phyloP scores from a whole-genome alignment of 2,113 vertebrate genomes.

The Ciconia boyciana region DNA sequence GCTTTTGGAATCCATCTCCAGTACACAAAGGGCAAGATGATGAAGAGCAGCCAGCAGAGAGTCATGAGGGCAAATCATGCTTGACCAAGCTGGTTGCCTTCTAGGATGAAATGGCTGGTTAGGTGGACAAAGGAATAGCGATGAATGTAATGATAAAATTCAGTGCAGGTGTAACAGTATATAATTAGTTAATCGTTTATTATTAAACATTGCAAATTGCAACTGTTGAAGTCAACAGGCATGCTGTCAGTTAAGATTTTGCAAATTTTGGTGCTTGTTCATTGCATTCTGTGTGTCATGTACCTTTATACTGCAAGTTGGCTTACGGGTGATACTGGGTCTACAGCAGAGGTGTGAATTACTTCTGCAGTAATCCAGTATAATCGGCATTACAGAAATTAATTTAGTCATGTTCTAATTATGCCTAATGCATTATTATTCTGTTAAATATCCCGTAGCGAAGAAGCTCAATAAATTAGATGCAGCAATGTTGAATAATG shows the following conservation, averaged over 20 bases:
- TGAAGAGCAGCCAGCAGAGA: not conserved
- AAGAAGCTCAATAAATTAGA: not conserved
- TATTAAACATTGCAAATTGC: not conserved
- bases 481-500: not conserved
- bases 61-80: not conserved
- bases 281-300: not conserved
- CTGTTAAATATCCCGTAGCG: conserved; percentile 8
- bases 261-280: not conserved
- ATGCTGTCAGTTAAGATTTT: not conserved
- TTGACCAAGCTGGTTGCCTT: not conserved
- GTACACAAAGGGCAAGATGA: not conserved
- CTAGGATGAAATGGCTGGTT: not conserved
- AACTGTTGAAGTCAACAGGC: not conserved
- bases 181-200: not conserved
- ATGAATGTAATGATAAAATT: not conserved
- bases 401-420: not conserved
- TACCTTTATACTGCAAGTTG: not conserved
- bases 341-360: not conserved
- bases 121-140: not conserved
- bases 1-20: not conserved
- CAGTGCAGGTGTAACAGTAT: not conserved
- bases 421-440: not conserved
- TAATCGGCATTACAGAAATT: not conserved
- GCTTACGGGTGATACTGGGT: not conserved
- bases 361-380: not conserved